A percentile compares a stretch with the other conserved stretches of the same genome.
These are phyloP conservation scores for Gasteruption jaculator DNA, from an alignment of 2,888 invertebrate genomes.

Conservation along the genomic window DNA sequence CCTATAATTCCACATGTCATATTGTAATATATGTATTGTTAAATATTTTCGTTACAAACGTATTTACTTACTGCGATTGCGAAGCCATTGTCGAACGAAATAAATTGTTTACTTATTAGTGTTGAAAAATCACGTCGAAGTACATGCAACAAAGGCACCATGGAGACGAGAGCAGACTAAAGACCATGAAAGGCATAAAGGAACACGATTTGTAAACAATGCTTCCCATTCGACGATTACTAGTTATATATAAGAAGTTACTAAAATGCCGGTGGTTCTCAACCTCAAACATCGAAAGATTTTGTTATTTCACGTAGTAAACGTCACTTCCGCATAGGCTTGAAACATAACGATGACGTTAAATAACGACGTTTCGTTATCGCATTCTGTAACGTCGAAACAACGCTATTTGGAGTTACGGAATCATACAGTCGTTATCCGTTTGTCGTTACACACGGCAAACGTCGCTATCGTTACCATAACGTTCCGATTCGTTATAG, in stretches of 20 bases:
- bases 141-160: no score
- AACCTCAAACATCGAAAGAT: background rate
- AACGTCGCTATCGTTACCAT: conserved; percentile 12
- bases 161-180: no score
- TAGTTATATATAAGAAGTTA: no score
- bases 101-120: no score
- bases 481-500: conserved; percentile 13
- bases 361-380: conserved; percentile 9
- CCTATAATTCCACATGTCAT: no score
- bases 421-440: conserved; percentile 7
- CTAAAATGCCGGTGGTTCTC: no score
- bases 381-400: conserved; percentile 4
- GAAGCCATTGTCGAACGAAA: no score
- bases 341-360: no score
- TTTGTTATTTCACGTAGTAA: background rate
- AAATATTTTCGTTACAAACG: conserved; percentile 1
- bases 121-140: no score
- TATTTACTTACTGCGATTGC: no score
- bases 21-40: background rate
- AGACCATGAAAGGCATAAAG: background rate
- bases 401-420: conserved; percentile 7
- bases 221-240: no score
- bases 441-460: conserved; percentile 9
- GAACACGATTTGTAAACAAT: background rate
- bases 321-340: conserved; percentile 11